phyloP scores from a whole-genome alignment of 2,113 vertebrate genomes.

The Odocoileus hemionus region DNA sequence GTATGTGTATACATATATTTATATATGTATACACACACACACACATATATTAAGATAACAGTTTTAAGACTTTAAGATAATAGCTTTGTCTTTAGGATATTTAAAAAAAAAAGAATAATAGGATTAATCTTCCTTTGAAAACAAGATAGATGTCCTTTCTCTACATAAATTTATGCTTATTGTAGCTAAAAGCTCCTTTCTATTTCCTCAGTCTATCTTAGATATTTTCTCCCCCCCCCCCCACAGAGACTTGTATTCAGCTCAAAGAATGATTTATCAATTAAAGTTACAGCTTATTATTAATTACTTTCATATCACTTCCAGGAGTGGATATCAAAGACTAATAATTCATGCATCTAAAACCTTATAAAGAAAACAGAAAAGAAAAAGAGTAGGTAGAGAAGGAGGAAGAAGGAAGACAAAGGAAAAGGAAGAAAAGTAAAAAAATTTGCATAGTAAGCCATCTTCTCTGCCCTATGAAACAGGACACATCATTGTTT shows the following conservation, averaged over 20 bases:
- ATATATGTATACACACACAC: not conserved
- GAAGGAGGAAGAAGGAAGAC: not conserved
- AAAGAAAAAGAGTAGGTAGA: not conserved
- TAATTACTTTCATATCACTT: not conserved
- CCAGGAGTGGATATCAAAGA: not conserved
- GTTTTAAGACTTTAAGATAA: not conserved
- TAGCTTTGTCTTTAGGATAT: not conserved
- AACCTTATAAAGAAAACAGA: not conserved
- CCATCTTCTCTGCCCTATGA: not conserved
- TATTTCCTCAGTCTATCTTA: not conserved
- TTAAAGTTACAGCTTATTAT: not conserved
- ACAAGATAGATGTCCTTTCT: not conserved
- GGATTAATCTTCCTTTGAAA: not conserved
- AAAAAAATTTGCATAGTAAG: not conserved
- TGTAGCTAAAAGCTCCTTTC: not conserved
- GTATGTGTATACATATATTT: not conserved
- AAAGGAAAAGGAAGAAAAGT: not conserved
- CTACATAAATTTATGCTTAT: not conserved
- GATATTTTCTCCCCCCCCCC: not conserved
- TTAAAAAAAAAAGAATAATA: not conserved
- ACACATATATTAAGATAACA: not conserved
- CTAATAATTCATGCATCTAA: not conserved
- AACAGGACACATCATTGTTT: not conserved
- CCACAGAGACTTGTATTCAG: rapidly evolving
- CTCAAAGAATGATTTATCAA: not conserved